A percentile compares a stretch with the other conserved stretches of the same genome.
Evolutionary conservation across 2,888 invertebrate species (phyloP).

Genomic region (Heteromurus nitidus): DNA sequence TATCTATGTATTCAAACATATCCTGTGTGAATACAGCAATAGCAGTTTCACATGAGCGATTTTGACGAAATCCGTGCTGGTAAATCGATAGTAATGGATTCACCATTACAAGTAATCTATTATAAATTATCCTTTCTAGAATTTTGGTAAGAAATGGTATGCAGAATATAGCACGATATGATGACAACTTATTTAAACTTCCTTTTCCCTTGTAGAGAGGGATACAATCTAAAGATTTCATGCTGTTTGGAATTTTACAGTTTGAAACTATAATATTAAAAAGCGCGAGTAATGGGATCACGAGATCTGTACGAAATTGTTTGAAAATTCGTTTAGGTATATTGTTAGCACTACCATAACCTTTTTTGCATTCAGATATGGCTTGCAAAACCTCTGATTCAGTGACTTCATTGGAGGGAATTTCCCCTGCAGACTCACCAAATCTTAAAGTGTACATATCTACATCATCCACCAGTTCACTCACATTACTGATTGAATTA

Average conservation of each 20-base stretch:
- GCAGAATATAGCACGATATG: slow-evolving; percentile 1
- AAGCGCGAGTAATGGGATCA: neutral
- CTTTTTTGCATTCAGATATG: neutral
- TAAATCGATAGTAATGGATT: neutral
- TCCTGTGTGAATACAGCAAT: slow-evolving; percentile 35
- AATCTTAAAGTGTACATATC: neutral
- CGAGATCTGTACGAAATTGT: neutral
- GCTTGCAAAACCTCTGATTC: neutral
- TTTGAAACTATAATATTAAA: slow-evolving; percentile 2
- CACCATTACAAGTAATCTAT: neutral
- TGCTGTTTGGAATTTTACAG: neutral
- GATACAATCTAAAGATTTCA: neutral
- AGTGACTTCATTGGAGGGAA: neutral
- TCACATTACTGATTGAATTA: neutral
- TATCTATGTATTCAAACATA: slow-evolving; percentile 36
- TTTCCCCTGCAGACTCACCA: neutral
- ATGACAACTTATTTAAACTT: neutral
- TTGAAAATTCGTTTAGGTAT: slow-evolving; percentile 1
- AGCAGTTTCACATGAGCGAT: slow-evolving; percentile 55
- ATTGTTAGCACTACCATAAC: neutral
- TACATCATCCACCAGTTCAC: neutral
- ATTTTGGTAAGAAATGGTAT: neutral
- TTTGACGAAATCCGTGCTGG: slow-evolving; percentile 49
- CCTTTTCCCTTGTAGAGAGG: neutral
- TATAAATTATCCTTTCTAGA: neutral